Evolutionary conservation across 2,888 invertebrate species (phyloP).

Genomic region (Idaea biselata): DNA sequence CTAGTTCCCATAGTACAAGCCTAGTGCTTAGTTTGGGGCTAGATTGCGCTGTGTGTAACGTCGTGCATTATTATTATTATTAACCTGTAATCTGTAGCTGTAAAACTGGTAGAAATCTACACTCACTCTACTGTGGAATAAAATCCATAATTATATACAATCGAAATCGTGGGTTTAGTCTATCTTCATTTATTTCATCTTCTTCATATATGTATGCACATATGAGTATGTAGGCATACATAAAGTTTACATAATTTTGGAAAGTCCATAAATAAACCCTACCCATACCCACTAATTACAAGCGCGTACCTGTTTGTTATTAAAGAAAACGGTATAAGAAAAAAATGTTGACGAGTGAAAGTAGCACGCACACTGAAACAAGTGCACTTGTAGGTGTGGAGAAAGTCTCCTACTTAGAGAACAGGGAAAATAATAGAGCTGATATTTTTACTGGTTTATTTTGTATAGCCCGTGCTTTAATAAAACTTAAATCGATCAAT

Average conservation of each 20-base stretch:
- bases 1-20: no score
- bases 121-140: no score
- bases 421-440: slow-evolving; percentile 41
- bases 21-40: no score
- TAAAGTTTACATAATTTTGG: slow-evolving; percentile 5
- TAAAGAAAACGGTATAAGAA: slow-evolving; percentile 46
- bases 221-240: background rate
- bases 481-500: background rate
- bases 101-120: no score
- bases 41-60: no score
- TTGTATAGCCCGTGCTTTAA: background rate
- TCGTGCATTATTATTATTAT: no score
- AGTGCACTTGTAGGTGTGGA: slow-evolving; percentile 55
- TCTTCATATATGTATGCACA: background rate
- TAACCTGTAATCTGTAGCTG: no score
- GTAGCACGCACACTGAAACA: slow-evolving; percentile 57
- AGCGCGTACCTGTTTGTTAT: slow-evolving; percentile 16
- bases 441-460: slow-evolving; percentile 2
- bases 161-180: no score
- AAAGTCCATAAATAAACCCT: slow-evolving; percentile 22
- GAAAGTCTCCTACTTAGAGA: slow-evolving; percentile 58
- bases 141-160: no score
- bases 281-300: slow-evolving; percentile 19
- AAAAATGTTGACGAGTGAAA: slow-evolving; percentile 64
- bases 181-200: no score